Evolutionary conservation across 1,140 invertebrate genomes (phyloP), one percentile per base, ranked within the genome.

Genomic region (Anastatus disparis): DNA sequence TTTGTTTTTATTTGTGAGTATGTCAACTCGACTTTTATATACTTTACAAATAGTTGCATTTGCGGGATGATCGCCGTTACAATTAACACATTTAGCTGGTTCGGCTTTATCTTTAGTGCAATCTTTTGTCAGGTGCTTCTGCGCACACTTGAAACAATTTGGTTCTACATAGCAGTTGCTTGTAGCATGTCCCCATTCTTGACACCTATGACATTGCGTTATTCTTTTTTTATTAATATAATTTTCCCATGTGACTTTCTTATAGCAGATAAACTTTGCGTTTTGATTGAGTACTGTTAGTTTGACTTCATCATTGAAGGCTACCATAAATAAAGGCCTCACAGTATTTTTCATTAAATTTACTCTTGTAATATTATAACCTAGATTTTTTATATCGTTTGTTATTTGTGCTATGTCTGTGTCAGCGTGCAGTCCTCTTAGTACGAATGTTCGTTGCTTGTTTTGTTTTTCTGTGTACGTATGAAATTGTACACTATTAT

Each of bases 41-140:
- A 24, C 52, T 22, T 38, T 13, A n/a, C 75, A 76, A 2, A 72
- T 64, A 12, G 61, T 76, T 4, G 75, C 72, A 48, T 81, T 77
- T 9, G 76, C 81, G 53, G 76, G 75, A 52, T 83, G 79, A 10
- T 66, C 63, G n/a, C 64, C 76, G 2, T 53, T 62, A 46, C 77
- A 83, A 53, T 84, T 83, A 0, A 53, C 69, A 55, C 81, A 84
- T 65, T 70, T 78, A 17, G 77, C 74, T 50, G 75, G 66, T 27
- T 4, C 13, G 3, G 6, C 40, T 44, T 44, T 44, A 44, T 15
- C 15, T 15, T 44, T 44, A 9, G 27, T 55, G 42, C 75, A 74
- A 35, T 73, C 12, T 2, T 44, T 58, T 13, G 68, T 68, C 8
- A 35, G 15, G 22, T 72, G 64, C 3, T 31, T 35, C 0, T 72